Evolutionary conservation across 2,797 vertebrate genomes (phyloP).

Genomic region (Hypotaenidia okinawae): DNA sequence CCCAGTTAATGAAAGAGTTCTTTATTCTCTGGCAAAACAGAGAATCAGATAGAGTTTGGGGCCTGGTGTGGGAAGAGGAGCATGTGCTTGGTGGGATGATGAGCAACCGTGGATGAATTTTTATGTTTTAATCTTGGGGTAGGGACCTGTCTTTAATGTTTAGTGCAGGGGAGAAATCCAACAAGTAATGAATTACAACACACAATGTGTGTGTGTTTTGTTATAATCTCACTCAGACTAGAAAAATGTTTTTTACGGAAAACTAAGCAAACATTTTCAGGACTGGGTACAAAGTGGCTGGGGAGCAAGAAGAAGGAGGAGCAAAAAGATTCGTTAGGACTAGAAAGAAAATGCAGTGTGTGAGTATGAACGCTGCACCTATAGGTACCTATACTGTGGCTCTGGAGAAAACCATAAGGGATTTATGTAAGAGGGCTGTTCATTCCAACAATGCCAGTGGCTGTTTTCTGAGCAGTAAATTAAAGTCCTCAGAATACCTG

Average conservation of each 20-base stretch:
- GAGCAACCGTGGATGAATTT: neutral
- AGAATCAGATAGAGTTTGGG: neutral
- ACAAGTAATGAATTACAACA: neutral
- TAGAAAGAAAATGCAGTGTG: neutral
- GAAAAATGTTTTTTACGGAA: neutral
- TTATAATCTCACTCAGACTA: neutral
- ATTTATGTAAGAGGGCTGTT: neutral
- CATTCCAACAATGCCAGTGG: neutral
- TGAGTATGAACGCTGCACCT: neutral
- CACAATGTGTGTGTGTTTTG: rapidly evolving
- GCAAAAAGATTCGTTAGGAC: neutral
- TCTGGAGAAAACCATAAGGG: neutral
- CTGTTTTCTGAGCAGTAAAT: neutral
- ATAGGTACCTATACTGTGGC: neutral
- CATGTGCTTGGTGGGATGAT: neutral
- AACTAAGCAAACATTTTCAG: neutral
- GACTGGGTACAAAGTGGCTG: neutral
- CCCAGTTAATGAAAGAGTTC: neutral
- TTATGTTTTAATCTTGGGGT: neutral
- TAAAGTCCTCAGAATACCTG: neutral
- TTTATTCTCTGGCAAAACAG: conserved; percentile 7
- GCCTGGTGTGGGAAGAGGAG: neutral
- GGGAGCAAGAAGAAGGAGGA: neutral
- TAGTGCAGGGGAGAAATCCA: neutral
- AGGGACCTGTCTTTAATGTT: neutral